Conservation (phyloP, 2,113 vertebrate genomes). For the Dicaeum eximium region DNA sequence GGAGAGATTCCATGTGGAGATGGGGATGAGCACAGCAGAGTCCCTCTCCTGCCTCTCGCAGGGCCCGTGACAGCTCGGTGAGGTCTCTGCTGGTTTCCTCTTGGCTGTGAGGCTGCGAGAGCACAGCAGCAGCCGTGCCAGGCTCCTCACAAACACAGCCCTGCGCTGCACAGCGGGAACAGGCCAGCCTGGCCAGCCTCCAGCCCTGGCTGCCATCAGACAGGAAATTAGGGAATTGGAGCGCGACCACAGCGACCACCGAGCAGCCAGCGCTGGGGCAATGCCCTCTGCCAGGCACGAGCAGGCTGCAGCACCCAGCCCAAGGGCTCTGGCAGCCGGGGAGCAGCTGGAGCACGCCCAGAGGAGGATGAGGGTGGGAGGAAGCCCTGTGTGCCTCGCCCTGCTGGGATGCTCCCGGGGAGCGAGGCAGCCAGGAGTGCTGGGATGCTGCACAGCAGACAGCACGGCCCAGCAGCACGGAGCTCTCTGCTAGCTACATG, state of each 20-base stretch:
- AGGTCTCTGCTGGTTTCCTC: constrained; percentile 8
- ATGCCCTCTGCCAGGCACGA: background rate
- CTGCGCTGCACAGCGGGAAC: background rate
- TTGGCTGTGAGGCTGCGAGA: background rate
- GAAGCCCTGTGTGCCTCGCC: background rate
- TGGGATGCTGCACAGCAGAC: background rate
- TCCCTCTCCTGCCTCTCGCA: background rate
- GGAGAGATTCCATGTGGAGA: background rate
- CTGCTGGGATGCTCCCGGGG: background rate
- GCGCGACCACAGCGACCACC: constrained; percentile 18
- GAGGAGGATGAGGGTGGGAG: background rate
- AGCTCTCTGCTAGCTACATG: constrained; percentile 34
- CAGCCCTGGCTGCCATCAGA: constrained; percentile 13
- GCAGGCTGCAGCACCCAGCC: background rate
- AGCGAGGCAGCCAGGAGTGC: background rate
- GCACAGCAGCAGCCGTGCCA: background rate
- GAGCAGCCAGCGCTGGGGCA: background rate
- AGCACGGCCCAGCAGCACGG: background rate
- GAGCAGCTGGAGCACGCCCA: background rate
- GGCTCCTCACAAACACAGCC: background rate
- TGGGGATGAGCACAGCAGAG: accelerated
- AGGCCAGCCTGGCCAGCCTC: background rate
- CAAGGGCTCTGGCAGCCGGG: accelerated
- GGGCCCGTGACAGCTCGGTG: background rate
- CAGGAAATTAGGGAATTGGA: background rate